phyloP scores from a whole-genome alignment of 2,113 vertebrate species.

The Macheiramphus alcinus region DNA sequence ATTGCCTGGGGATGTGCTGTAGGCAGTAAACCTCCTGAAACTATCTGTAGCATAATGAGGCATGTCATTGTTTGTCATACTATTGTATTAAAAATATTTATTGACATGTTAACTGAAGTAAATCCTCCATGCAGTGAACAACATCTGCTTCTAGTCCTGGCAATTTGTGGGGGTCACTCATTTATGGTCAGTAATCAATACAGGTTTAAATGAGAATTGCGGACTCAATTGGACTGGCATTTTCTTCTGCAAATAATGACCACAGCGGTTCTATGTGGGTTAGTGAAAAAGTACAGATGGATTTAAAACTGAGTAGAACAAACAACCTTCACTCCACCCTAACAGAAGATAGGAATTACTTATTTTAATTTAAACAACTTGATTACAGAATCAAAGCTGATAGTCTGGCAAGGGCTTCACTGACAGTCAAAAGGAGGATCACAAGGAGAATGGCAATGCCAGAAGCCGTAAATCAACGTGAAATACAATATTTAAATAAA shows the following conservation, averaged over 20 bases:
- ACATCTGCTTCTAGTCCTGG: constrained; percentile 38
- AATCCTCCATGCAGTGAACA: constrained; percentile 36
- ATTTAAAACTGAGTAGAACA: constrained; percentile 4
- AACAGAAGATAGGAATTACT: background rate
- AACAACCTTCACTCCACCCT: background rate
- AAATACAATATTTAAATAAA: background rate
- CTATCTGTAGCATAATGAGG: constrained; percentile 17
- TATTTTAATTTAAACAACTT: constrained; percentile 8
- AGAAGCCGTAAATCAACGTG: background rate
- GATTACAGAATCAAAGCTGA: background rate
- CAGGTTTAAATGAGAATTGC: constrained; percentile 35
- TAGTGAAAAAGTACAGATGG: background rate
- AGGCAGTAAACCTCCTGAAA: constrained; percentile 12
- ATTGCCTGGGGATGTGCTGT: background rate
- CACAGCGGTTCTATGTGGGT: background rate
- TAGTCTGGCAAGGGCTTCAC: background rate
- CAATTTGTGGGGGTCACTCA: constrained; percentile 23
- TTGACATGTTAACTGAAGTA: constrained; percentile 42
- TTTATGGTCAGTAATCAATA: constrained; percentile 52
- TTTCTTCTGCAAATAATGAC: constrained; percentile 8
- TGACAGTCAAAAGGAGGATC: background rate
- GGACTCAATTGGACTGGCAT: background rate
- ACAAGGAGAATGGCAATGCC: background rate
- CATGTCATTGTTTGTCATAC: background rate
- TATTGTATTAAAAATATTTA: constrained; percentile 42